Conservation (phyloP, 2,113 vertebrate species). For the Esox niger region DNA sequence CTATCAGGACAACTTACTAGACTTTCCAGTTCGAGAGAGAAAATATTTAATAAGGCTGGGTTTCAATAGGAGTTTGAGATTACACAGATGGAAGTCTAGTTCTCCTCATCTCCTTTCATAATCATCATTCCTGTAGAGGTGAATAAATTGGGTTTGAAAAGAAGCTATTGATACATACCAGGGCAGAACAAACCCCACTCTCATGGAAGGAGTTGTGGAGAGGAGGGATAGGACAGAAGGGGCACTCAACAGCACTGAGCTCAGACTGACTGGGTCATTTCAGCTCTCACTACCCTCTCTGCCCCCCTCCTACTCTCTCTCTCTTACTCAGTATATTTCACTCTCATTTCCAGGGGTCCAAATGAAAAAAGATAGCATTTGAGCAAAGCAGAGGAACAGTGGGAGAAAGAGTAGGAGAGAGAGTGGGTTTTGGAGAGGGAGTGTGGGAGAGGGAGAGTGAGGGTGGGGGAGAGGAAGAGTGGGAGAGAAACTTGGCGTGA, state of each 20-base stretch:
- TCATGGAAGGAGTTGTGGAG: constrained; percentile 5
- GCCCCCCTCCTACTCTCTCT: neutral
- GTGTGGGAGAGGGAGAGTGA: neutral
- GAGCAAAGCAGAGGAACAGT: neutral
- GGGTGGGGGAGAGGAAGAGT: neutral
- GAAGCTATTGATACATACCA: too few relatives aligned
- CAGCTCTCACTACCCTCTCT: too few relatives aligned
- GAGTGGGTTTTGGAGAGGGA: neutral
- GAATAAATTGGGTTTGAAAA: too few relatives aligned
- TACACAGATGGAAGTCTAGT: neutral
- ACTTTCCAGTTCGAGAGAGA: too few relatives aligned
- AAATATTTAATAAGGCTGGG: too few relatives aligned
- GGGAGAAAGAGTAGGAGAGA: neutral
- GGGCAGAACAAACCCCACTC: too few relatives aligned
- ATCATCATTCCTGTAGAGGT: too few relatives aligned
- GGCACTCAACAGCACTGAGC: constrained; percentile 21
- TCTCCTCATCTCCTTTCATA: too few relatives aligned
- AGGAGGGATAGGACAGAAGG: constrained; percentile 6
- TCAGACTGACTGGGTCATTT: neutral
- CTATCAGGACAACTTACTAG: too few relatives aligned
- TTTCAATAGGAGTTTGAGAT: constrained; percentile 12
- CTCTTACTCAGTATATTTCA: neutral
- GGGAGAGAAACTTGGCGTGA: neutral
- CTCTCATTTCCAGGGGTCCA: neutral
- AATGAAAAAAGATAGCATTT: too few relatives aligned